These are phyloP conservation scores for Drosophila mulleri DNA, from an alignment of 2,888 invertebrate species.

Conservation along the genomic window DNA sequence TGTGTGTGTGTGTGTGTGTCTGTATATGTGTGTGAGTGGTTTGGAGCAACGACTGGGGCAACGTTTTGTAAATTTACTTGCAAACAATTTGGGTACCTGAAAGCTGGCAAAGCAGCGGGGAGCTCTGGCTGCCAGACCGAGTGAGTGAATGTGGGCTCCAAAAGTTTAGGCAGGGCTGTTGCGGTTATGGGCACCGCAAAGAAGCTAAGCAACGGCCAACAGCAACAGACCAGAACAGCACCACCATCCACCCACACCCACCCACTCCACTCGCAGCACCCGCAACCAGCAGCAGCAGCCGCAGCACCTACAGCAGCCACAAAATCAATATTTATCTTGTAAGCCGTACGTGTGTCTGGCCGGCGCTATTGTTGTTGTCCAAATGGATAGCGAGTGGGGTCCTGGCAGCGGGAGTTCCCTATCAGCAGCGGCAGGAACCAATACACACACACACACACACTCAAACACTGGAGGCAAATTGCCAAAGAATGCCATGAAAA, in stretches of 20 bases:
- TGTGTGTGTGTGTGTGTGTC: neutral
- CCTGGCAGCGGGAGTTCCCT: constrained; percentile 26
- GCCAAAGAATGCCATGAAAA: constrained; percentile 10
- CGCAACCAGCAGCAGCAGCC: constrained; percentile 21
- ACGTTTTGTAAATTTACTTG: constrained; percentile 51
- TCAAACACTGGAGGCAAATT: constrained; percentile 17
- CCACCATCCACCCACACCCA: neutral
- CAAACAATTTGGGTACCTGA: constrained; percentile 26
- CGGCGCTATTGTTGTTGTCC: constrained; percentile 34
- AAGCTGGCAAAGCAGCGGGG: neutral
- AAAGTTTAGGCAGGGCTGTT: constrained; percentile 54
- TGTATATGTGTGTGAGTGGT: neutral
- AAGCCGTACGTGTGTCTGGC: constrained; percentile 71
- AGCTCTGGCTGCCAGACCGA: neutral
- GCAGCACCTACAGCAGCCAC: constrained; percentile 47
- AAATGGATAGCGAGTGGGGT: constrained; percentile 19
- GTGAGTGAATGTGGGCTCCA: constrained; percentile 25
- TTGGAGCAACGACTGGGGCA: neutral
- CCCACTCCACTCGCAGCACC: constrained; percentile 8
- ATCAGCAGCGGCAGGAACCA: constrained; percentile 20
- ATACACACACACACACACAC: neutral
- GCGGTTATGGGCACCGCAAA: constrained; percentile 57
- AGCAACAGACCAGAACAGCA: constrained; percentile 8
- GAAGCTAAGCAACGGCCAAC: constrained; percentile 27
- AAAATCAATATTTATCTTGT: constrained; percentile 79